These are phyloP conservation scores for Lathamus discolor DNA, from an alignment of 2,113 vertebrate species.

Conservation along the genomic window DNA sequence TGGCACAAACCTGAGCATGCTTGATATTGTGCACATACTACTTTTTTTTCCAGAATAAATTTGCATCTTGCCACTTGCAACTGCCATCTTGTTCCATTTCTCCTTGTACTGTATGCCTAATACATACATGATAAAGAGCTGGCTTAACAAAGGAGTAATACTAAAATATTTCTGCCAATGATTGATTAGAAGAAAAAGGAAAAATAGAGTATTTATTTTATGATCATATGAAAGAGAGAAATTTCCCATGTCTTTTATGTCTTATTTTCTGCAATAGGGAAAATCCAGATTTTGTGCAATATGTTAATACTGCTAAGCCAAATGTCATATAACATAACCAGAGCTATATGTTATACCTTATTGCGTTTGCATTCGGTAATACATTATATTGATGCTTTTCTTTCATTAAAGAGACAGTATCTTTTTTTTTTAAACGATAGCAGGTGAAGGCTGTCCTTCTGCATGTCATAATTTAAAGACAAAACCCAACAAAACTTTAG, in stretches of 20 bases:
- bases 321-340: conserved; percentile 61
- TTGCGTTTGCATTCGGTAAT: conserved; percentile 52
- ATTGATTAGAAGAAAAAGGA: conserved; percentile 14
- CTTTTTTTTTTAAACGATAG: background rate
- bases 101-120: conserved; percentile 48
- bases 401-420: conserved; percentile 68
- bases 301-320: conserved; percentile 65
- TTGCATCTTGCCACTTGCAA: conserved; percentile 66
- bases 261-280: conserved; percentile 52
- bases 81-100: conserved; percentile 61
- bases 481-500: background rate
- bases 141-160: conserved; percentile 56
- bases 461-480: background rate
- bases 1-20: conserved; percentile 63
- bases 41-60: conserved; percentile 72
- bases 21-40: conserved; percentile 68
- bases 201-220: conserved; percentile 39
- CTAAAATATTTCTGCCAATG: conserved; percentile 65
- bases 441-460: conserved; percentile 44
- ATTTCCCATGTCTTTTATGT: conserved; percentile 33
- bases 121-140: conserved; percentile 66
- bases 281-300: conserved; percentile 65
- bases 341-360: conserved; percentile 58
- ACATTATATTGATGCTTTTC: conserved; percentile 53
- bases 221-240: conserved; percentile 26